Percentiles rank a stretch among this genome's conserved stretches.
phyloP scores from a whole-genome alignment of 2,113 vertebrate species.

The Dipodomys merriami region DNA sequence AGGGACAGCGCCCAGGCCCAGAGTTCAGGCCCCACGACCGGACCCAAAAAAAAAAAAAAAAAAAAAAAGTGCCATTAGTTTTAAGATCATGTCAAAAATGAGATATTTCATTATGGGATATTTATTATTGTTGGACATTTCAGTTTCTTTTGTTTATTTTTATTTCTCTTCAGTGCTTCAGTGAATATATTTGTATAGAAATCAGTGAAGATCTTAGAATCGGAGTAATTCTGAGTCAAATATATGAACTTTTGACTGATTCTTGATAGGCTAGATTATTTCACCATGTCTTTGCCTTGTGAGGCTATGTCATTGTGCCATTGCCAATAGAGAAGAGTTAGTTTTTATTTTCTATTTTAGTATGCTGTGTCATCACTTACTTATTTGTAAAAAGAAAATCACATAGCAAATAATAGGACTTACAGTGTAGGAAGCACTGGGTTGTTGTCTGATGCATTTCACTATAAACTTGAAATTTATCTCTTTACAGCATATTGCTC shows the following conservation, averaged over 20 bases:
- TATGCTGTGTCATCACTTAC: background rate
- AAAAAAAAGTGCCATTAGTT: too few relatives aligned
- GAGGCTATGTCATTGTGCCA: background rate
- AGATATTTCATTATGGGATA: too few relatives aligned
- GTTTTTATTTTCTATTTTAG: background rate
- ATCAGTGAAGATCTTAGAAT: background rate
- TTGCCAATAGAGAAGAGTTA: background rate
- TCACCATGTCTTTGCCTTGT: background rate
- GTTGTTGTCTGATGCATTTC: background rate
- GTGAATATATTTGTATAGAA: background rate
- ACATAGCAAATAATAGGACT: background rate
- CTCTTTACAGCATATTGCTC: background rate
- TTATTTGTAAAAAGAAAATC: background rate
- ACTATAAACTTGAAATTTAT: background rate
- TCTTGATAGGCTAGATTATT: background rate
- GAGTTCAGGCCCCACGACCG: too few relatives aligned
- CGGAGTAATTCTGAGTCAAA: background rate
- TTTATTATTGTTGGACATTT: too few relatives aligned
- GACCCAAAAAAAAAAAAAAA: too few relatives aligned
- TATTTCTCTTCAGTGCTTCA: constrained; percentile 12
- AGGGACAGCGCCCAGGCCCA: too few relatives aligned
- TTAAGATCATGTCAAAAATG: too few relatives aligned
- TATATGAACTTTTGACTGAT: background rate
- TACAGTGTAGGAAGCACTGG: background rate
- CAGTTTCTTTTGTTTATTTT: constrained; percentile 10